phyloP scores from a whole-genome alignment of 2,888 invertebrate genomes.

The Lepidocyrtoides sp. region DNA sequence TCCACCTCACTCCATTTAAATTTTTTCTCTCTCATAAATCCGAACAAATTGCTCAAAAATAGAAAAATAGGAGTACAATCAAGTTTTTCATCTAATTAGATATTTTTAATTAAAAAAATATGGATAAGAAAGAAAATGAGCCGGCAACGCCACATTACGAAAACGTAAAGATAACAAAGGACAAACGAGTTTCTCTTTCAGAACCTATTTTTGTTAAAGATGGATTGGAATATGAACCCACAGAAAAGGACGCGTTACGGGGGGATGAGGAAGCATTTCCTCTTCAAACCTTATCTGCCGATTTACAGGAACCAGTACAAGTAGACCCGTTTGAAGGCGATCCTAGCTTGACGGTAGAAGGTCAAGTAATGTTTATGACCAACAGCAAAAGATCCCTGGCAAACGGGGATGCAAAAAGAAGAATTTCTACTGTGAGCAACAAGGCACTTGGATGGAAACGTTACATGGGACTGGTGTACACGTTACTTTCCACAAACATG shows the following conservation, averaged over 20 bases:
- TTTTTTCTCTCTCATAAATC: too few species aligned
- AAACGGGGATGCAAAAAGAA: neutral
- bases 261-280: constrained; percentile 13
- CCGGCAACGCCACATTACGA: neutral
- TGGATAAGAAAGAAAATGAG: neutral
- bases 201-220: constrained; percentile 33
- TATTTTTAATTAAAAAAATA: constrained; percentile 32
- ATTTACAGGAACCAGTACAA: neutral
- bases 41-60: neutral
- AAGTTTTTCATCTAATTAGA: neutral
- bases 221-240: constrained; percentile 49
- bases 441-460: constrained; percentile 77
- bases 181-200: constrained; percentile 43
- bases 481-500: constrained; percentile 81
- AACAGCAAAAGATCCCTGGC: constrained; percentile 55
- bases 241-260: constrained; percentile 64
- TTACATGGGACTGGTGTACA: constrained; percentile 81
- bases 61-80: neutral
- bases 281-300: neutral
- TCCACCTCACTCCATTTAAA: too few species aligned
- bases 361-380: constrained; percentile 73
- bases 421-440: constrained; percentile 60
- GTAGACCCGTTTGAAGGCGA: constrained; percentile 69
- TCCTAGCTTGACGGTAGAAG: constrained; percentile 65
- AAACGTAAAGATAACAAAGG: constrained; percentile 1